Conservation (phyloP, 2,113 vertebrate genomes). For the Oenanthe melanoleuca region DNA sequence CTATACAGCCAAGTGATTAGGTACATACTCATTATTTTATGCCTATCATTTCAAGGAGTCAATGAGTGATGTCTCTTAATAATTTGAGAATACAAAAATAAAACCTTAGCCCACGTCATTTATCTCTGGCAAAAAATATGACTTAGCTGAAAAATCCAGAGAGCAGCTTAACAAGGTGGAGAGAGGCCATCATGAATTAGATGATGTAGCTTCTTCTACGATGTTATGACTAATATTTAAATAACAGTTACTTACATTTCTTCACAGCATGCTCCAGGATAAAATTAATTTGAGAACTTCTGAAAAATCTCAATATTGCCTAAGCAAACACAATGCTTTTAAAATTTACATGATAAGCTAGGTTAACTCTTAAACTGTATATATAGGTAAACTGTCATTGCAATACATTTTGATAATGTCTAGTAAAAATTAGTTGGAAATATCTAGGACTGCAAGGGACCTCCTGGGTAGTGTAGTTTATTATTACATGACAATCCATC, state of each 20-base stretch:
- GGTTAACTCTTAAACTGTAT: not conserved
- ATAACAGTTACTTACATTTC: not conserved
- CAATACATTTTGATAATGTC: not conserved
- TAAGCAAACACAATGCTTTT: not conserved
- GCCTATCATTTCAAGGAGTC: conserved; percentile 59
- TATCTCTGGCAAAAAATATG: not conserved
- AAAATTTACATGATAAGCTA: not conserved
- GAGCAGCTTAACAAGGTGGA: not conserved
- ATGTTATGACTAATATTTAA: not conserved
- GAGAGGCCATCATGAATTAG: not conserved
- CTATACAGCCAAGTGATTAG: conserved; percentile 62
- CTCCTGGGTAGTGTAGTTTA: not conserved
- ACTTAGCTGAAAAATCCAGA: not conserved
- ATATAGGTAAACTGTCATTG: not conserved
- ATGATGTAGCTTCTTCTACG: not conserved
- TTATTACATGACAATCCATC: not conserved
- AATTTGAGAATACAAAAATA: not conserved
- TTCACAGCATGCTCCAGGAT: not conserved
- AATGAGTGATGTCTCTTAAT: not conserved
- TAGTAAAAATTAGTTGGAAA: not conserved
- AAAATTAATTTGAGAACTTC: not conserved
- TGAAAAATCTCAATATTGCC: not conserved
- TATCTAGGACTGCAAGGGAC: not conserved
- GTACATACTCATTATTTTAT: conserved; percentile 60
- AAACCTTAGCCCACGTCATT: not conserved